Percentiles rank a stretch among this genome's conserved stretches.
These are phyloP conservation scores for Cotesia congregata DNA, from an alignment of 2,888 invertebrate species.

Conservation along the genomic window DNA sequence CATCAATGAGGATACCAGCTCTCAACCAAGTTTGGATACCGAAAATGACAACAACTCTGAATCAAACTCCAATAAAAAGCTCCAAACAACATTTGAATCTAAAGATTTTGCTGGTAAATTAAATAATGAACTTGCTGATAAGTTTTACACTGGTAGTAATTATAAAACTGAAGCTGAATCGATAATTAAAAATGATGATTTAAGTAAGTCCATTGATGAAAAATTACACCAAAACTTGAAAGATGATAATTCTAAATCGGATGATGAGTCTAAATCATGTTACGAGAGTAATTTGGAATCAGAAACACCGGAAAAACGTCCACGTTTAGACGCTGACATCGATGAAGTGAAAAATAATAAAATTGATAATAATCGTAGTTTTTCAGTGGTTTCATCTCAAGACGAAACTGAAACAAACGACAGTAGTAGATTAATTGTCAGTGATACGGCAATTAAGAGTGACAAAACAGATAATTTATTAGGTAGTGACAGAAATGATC, in stretches of 20 bases:
- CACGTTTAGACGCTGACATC: conserved; percentile 36
- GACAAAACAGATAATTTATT: background rate
- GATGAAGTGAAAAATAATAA: conserved; percentile 25
- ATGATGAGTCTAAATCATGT: conserved; percentile 26
- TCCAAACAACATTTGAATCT: conserved; percentile 66
- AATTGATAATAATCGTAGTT: background rate
- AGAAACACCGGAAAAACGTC: conserved; percentile 46
- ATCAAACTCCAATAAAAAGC: conserved; percentile 52
- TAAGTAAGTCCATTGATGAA: background rate
- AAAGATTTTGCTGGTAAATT: conserved; percentile 58
- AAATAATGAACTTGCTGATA: conserved; percentile 34
- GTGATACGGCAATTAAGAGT: background rate
- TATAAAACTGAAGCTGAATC: conserved; percentile 2
- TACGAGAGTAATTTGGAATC: conserved; percentile 40
- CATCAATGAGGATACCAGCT: conserved; percentile 68
- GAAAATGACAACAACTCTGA: conserved; percentile 62
- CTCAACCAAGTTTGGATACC: conserved; percentile 65
- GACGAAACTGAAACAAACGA: conserved; percentile 21
- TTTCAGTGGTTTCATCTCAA: background rate
- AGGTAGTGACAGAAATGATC: background rate
- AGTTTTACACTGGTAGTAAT: background rate
- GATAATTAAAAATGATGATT: conserved; percentile 17
- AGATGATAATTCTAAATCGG: conserved; percentile 20
- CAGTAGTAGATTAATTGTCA: background rate
- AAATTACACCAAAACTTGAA: background rate